Evolutionary conservation across 2,113 vertebrate genomes (phyloP).

Genomic region (Aldabrachelys gigantea): DNA sequence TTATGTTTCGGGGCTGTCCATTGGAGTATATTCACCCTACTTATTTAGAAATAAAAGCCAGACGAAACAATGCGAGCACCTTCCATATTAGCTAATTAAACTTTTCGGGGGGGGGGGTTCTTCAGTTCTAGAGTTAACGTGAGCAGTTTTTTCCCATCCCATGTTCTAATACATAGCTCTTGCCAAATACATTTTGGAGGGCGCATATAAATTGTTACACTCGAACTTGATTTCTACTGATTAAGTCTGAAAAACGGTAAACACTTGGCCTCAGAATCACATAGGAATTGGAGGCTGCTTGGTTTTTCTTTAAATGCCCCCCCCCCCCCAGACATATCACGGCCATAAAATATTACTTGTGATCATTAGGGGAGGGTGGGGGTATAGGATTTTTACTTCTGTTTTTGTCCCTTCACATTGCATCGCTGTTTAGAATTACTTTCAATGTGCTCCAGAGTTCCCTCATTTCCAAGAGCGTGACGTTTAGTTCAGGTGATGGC

Average conservation of each 20-base stretch:
- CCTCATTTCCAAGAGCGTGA: fast-evolving
- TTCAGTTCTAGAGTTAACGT: not conserved
- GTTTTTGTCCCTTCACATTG: not conserved
- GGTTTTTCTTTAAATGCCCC: not conserved
- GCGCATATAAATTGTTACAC: not conserved
- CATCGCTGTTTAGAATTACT: not conserved
- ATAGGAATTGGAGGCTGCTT: not conserved
- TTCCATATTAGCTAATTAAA: not conserved
- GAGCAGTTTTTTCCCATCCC: not conserved
- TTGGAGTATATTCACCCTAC: not conserved
- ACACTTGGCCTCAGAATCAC: not conserved
- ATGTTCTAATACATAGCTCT: not conserved
- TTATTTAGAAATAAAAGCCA: not conserved
- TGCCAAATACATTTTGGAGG: not conserved
- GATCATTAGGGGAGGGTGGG: not conserved
- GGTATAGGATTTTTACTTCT: not conserved
- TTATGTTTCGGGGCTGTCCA: not conserved
- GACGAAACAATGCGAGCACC: fast-evolving
- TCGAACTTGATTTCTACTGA: not conserved
- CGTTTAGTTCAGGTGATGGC: not conserved
- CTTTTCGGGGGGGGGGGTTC: not conserved
- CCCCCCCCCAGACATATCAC: fast-evolving
- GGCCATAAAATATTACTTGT: fast-evolving
- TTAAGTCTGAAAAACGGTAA: not conserved
- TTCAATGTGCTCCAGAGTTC: not conserved